These are phyloP conservation scores for Peromyscus melanophrys DNA, from an alignment of 2,797 vertebrate genomes.

Conservation along the genomic window DNA sequence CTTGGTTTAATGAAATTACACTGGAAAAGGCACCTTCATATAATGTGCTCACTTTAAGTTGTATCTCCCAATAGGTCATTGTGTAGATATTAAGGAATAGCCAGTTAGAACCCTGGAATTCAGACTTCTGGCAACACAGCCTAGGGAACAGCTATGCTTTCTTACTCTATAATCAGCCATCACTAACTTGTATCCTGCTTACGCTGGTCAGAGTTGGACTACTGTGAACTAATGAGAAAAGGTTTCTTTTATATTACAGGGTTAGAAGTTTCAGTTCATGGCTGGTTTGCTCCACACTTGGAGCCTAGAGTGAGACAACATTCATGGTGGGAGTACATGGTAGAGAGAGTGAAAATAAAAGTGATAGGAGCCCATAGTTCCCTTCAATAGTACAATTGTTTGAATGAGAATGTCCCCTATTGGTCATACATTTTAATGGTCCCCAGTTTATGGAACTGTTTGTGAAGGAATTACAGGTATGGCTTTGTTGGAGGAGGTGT, in stretches of 20 bases:
- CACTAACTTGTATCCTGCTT: not conserved
- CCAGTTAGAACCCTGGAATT: not conserved
- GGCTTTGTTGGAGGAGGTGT: not conserved
- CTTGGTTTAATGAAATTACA: slow-evolving; percentile 10
- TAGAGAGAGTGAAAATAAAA: not conserved
- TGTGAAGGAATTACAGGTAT: not conserved
- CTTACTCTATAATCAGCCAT: not conserved
- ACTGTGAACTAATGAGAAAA: not conserved
- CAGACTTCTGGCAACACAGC: not conserved
- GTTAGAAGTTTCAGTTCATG: not conserved
- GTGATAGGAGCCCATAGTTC: not conserved
- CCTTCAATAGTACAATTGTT: not conserved
- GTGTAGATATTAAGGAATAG: not conserved
- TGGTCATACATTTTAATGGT: not conserved
- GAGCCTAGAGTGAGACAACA: not conserved
- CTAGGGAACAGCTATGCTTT: not conserved
- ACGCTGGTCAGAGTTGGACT: not conserved
- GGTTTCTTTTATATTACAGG: not conserved
- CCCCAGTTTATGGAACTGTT: not conserved
- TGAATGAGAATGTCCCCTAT: not conserved
- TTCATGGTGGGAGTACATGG: not conserved
- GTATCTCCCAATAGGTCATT: not conserved
- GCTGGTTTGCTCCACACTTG: not conserved
- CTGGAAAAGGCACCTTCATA: not conserved
- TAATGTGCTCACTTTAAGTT: not conserved